A percentile compares a stretch with the other conserved stretches of the same genome.
Evolutionary conservation across 1,140 invertebrate genomes (phyloP).

Genomic region (Melipona quadrifasciata): DNA sequence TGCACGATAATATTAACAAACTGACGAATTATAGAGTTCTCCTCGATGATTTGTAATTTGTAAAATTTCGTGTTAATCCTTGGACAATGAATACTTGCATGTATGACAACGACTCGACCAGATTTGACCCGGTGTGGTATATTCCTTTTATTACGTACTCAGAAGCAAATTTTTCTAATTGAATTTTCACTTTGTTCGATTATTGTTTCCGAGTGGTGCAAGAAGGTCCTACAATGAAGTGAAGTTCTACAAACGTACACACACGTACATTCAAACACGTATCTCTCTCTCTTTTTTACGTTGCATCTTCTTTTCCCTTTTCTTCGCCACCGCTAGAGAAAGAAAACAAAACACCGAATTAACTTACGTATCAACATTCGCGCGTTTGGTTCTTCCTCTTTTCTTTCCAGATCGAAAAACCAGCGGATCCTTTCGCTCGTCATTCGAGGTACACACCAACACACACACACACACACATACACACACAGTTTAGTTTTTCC

Average conservation of each 20-base stretch:
- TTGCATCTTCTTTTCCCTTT: neutral
- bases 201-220: neutral
- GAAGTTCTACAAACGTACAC: neutral
- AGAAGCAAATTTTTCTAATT: too few species aligned
- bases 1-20: neutral
- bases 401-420: conserved; percentile 23
- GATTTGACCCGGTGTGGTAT: too few species aligned
- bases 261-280: neutral
- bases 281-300: neutral
- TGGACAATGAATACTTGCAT: too few species aligned
- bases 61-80: neutral
- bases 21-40: neutral
- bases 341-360: neutral
- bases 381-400: neutral
- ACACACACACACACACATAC: neutral
- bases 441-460: neutral
- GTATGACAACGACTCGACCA: too few species aligned
- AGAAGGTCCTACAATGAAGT: neutral
- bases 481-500: conserved; percentile 33
- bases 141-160: too few species aligned
- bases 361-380: neutral
- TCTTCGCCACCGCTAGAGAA: neutral
- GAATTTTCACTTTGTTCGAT: too few species aligned
- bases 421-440: conserved; percentile 8
- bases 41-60: neutral